Percentiles rank a stretch among this genome's conserved stretches.
Conservation (phyloP, 2,888 invertebrate genomes). For the Trachelus troglodyta region DNA sequence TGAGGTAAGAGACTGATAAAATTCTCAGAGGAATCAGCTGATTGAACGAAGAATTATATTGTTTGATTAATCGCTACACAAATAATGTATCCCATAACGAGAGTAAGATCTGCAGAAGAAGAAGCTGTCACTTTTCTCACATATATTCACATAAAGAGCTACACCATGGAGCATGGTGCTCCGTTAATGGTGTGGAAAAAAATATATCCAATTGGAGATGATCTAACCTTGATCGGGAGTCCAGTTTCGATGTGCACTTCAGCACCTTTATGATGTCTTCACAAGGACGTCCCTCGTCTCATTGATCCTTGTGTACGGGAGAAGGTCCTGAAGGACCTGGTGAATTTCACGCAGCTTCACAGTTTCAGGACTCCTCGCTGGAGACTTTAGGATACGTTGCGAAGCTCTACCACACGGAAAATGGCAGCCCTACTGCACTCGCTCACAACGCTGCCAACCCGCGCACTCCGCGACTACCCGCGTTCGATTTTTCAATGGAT, state of each 20-base stretch:
- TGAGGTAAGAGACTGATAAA: background rate
- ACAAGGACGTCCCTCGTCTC: background rate
- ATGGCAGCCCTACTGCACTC: constrained; percentile 56
- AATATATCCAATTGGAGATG: constrained; percentile 15
- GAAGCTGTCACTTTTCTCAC: constrained; percentile 2
- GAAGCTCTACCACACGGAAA: constrained; percentile 48
- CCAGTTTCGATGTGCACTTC: constrained; percentile 57
- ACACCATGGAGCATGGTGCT: background rate
- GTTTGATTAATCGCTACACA: background rate
- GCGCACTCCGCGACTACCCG: constrained; percentile 33
- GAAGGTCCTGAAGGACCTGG: background rate
- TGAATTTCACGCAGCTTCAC: background rate
- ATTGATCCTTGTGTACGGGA: background rate
- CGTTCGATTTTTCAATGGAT: background rate
- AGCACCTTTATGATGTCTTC: constrained; percentile 35
- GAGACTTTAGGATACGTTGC: constrained; percentile 6
- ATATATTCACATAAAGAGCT: background rate
- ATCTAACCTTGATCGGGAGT: constrained; percentile 60
- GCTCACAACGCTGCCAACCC: constrained; percentile 49
- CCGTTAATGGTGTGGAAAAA: background rate
- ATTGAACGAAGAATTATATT: background rate
- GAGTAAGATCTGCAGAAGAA: background rate
- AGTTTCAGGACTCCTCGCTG: background rate
- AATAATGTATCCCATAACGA: background rate
- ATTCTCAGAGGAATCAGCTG: background rate